Conservation (phyloP, 2,888 invertebrate species). For the Enoplolaimus lenunculus region DNA sequence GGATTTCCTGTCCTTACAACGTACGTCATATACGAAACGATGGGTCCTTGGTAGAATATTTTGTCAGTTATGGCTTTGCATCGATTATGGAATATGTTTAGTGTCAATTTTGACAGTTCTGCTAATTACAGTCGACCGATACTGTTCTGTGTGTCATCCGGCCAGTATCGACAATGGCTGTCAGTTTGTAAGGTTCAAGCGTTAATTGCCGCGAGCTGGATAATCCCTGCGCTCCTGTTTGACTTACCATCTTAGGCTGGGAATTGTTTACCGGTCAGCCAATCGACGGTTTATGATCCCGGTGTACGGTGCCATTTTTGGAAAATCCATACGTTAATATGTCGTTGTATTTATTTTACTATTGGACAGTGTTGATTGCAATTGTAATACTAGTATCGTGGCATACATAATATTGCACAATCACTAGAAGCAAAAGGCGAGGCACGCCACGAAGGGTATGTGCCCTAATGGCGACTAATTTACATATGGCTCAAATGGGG, state of each 20-base stretch:
- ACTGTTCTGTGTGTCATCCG: conserved; percentile 35
- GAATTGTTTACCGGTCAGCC: conserved; percentile 30
- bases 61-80: conserved; percentile 35
- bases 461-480: conserved; percentile 19
- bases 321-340: conserved; percentile 39
- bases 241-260: conserved; percentile 40
- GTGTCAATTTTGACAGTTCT: conserved; percentile 39
- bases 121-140: conserved; percentile 36
- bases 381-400: conserved; percentile 37
- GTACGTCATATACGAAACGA: conserved; percentile 34
- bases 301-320: conserved; percentile 38
- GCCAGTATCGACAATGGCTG: conserved; percentile 39
- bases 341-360: conserved; percentile 39
- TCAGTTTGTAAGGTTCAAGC: conserved; percentile 61
- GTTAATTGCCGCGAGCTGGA: conserved; percentile 35
- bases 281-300: too few species aligned
- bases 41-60: conserved; percentile 21
- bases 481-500: conserved; percentile 20
- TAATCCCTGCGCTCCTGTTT: conserved; percentile 36
- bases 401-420: conserved; percentile 24
- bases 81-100: conserved; percentile 39
- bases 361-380: conserved; percentile 38
- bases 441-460: conserved; percentile 15
- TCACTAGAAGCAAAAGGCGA: conserved; percentile 19
- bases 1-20: conserved; percentile 39